Conservation (phyloP, 2,113 vertebrate species). For the Orcinus orca region DNA sequence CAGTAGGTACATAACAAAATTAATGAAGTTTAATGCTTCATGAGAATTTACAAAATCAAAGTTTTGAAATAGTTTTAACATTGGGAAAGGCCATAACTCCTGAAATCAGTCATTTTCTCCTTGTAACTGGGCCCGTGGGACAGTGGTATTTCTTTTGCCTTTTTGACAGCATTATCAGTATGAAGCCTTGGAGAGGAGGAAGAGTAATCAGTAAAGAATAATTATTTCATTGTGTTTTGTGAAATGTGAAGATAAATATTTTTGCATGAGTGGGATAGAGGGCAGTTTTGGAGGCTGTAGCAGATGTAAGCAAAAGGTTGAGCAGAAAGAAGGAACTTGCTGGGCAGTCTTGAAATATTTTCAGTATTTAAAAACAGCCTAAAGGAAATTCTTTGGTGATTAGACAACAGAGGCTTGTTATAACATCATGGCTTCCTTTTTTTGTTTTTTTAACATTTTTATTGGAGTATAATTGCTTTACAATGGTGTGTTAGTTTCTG, state of each 20-base stretch:
- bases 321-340: neutral
- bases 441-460: too few relatives aligned
- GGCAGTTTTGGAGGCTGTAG: neutral
- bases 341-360: neutral
- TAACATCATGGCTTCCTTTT: neutral
- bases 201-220: neutral
- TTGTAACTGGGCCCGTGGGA: neutral
- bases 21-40: neutral
- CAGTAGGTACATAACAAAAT: neutral
- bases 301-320: neutral
- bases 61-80: neutral
- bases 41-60: neutral
- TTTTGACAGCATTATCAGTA: neutral
- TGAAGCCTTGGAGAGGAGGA: neutral
- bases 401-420: neutral
- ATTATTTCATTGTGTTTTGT: neutral
- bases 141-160: neutral
- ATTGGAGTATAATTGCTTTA: too few relatives aligned
- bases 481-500: too few relatives aligned
- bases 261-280: neutral
- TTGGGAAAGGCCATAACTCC: neutral
- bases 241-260: neutral
- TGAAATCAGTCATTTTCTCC: neutral
- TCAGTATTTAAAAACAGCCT: constrained; percentile 18
- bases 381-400: constrained; percentile 13